Evolutionary conservation across 2,113 vertebrate genomes (phyloP), one percentile per base, ranked within the genome.

Genomic region (Anhinga rufa): DNA sequence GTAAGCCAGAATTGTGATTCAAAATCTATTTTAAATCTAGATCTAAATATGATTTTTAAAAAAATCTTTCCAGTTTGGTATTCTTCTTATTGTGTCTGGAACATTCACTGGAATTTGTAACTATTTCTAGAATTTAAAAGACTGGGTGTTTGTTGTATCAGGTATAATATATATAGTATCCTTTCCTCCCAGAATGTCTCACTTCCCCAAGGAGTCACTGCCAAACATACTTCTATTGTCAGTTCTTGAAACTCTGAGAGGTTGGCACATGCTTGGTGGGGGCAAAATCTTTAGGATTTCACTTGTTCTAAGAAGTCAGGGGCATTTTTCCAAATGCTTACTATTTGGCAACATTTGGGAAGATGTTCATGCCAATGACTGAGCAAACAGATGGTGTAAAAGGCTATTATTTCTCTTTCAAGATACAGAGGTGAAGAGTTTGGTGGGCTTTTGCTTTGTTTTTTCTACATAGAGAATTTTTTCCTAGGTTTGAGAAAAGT

Each of bases 181-280:
- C 21, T 57, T 54, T 4, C 46, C 21, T 57, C 58, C 5, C 46
- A 34, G 34, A 83, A 44, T 0, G 1, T n/a, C 31, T 91, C 49
- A 36, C 9, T 86, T 82, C 13, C 14, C 9, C 28, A 42, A 46
- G 31, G 12, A 78, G 6, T 28, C 88, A 61, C 9, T 32, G 3
- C 8, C 15, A 68, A 66, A 71, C 7, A 10, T 22, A 52, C 14
- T 58, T 88, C 78, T 66, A 49, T 9, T 46, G 22, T 62, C 60
- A 70, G 46, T 74, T 87, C 29, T 84, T 54, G 18, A 72, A 78
- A 62, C 10, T 68, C 38, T 36, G 36, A 75, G 51, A 40, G 11
- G 19, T 12, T 84, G 36, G 5, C 0, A 4, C 24, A 51, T 49
- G 49, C 8, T 51, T 1, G 0, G 8, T 62, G 15, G 7, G 9